Conservation (phyloP, 2,888 invertebrate species). For the Netelia melanura region DNA sequence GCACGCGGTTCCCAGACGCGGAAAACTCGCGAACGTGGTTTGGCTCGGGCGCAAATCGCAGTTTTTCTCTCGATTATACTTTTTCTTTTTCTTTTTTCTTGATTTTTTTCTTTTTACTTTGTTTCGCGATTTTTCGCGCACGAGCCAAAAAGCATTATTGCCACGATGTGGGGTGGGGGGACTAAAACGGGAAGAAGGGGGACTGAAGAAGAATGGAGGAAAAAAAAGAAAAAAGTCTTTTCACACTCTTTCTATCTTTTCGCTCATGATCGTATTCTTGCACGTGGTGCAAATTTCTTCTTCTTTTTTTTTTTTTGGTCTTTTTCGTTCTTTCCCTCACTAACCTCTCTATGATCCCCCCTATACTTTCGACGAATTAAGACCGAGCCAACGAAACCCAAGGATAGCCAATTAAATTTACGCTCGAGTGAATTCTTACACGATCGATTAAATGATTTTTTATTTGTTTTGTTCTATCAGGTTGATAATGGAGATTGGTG, state of each 20-base stretch:
- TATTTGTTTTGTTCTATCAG: not conserved
- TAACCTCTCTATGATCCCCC: not conserved
- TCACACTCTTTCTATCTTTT: not conserved
- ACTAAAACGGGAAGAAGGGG: slow-evolving; percentile 2
- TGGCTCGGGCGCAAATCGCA: slow-evolving; percentile 63
- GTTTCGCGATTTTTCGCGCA: slow-evolving; percentile 31
- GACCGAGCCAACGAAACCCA: slow-evolving; percentile 16
- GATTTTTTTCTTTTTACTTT: slow-evolving; percentile 27
- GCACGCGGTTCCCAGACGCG: slow-evolving; percentile 41
- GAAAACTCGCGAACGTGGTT: slow-evolving; percentile 59
- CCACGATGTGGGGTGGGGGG: slow-evolving; percentile 12
- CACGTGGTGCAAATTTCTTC: slow-evolving; percentile 23
- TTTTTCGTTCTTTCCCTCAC: slow-evolving; percentile 21
- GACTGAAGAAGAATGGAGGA: slow-evolving; percentile 15
- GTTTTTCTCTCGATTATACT: slow-evolving; percentile 16
- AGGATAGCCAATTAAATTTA: slow-evolving; percentile 25
- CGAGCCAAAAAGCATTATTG: slow-evolving; percentile 54
- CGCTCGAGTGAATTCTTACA: slow-evolving; percentile 13
- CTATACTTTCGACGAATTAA: slow-evolving; percentile 26
- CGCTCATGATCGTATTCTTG: slow-evolving; percentile 12
- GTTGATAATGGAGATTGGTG: not conserved
- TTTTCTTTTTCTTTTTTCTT: slow-evolving; percentile 2
- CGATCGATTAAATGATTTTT: not conserved
- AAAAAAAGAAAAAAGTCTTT: slow-evolving; percentile 30
- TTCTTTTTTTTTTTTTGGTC: not conserved